phyloP scores from a whole-genome alignment of 1,140 invertebrate genomes.

The Cyclina sinensis region DNA sequence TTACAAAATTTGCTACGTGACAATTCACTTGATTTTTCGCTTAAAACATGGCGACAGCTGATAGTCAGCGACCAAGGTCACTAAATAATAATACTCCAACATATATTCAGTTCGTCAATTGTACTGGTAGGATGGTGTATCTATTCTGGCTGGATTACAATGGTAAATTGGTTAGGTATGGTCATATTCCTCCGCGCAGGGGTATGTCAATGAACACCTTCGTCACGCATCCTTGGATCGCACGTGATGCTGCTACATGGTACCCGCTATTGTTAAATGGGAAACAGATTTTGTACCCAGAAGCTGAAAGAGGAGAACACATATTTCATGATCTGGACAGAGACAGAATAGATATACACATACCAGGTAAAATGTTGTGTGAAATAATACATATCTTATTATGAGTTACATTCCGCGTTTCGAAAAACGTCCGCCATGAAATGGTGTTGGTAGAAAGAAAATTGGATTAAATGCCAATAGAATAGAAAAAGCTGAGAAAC shows the following conservation, averaged over 20 bases:
- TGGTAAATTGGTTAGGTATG: constrained; percentile 40
- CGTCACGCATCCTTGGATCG: constrained; percentile 59
- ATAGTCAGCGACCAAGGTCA: background rate
- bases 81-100: constrained; percentile 37
- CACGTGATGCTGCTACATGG: constrained; percentile 14
- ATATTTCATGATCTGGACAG: background rate
- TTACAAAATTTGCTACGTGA: background rate
- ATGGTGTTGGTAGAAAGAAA: no score
- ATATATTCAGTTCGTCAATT: constrained; percentile 43
- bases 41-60: background rate
- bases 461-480: no score
- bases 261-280: constrained; percentile 50
- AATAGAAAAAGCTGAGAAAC: no score
- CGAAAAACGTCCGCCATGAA: no score
- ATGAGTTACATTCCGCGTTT: no score
- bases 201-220: constrained; percentile 43
- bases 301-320: background rate
- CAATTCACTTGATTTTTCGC: background rate
- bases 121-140: background rate
- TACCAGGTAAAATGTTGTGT: constrained; percentile 57
- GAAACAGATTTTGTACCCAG: constrained; percentile 28
- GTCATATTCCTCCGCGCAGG: constrained; percentile 27
- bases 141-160: constrained; percentile 56
- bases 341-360: constrained; percentile 33
- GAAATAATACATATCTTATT: no score